A percentile compares a stretch with the other conserved stretches of the same genome.
phyloP scores from a whole-genome alignment of 2,113 vertebrate genomes.

The Tyrannus savana region DNA sequence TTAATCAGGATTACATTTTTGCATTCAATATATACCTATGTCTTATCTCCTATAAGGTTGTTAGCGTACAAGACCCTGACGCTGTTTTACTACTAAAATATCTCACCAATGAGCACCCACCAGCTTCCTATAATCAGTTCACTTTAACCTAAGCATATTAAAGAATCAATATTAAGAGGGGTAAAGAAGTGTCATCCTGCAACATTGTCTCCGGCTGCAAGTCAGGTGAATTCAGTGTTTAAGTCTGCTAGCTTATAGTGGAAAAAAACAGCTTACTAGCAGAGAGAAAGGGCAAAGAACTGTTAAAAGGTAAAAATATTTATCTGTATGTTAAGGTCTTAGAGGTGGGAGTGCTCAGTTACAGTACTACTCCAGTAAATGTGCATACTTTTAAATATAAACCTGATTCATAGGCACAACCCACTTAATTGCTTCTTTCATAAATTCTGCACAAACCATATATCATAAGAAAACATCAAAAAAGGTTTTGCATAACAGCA shows the following conservation, averaged over 20 bases:
- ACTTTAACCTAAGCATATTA: slow-evolving; percentile 26
- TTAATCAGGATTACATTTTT: neutral
- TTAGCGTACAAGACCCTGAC: neutral
- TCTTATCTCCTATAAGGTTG: neutral
- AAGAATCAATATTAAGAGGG: neutral
- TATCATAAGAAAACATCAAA: slow-evolving; percentile 24
- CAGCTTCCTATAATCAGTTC: slow-evolving; percentile 15
- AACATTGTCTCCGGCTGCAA: neutral
- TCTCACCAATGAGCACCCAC: neutral
- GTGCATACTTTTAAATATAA: slow-evolving; percentile 43
- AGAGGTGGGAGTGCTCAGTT: neutral
- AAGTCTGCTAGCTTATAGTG: neutral
- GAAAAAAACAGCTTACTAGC: neutral
- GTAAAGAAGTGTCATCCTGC: neutral
- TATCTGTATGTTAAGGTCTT: neutral
- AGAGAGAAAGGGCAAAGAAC: neutral
- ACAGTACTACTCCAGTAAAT: neutral
- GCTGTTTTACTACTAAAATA: slow-evolving; percentile 18
- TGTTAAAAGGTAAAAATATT: neutral
- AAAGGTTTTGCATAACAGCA: neutral
- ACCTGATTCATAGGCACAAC: slow-evolving; percentile 24
- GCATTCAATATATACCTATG: neutral
- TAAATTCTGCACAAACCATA: slow-evolving; percentile 31
- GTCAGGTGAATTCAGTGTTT: neutral
- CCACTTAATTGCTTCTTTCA: slow-evolving; percentile 54